Conservation (phyloP, 1,140 invertebrate species). For the Daktulosphaira vitifoliae region DNA sequence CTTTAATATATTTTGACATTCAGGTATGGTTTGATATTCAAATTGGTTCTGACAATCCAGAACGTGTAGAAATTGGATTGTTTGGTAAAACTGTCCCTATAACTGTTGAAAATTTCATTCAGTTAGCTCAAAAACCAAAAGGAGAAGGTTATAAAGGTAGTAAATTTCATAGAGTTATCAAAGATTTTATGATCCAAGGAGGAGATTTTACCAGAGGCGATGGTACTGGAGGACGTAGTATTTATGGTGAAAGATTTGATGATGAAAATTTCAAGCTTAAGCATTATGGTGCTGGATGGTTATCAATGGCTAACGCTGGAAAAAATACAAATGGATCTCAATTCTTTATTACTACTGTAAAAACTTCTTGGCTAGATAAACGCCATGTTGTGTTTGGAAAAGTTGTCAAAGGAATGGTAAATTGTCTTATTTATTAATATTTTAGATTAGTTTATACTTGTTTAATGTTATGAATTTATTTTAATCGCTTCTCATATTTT, state of each 20-base stretch:
- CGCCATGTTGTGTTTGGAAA: constrained; percentile 97
- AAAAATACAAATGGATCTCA: constrained; percentile 97
- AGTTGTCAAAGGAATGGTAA: constrained; percentile 80
- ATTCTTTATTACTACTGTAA: constrained; percentile 90
- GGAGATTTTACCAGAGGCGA: constrained; percentile 88
- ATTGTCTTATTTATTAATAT: constrained; percentile 37
- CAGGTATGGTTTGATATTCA: constrained; percentile 92
- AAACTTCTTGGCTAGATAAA: constrained; percentile 91
- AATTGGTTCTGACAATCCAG: constrained; percentile 68
- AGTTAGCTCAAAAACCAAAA: constrained; percentile 65
- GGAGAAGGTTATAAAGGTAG: constrained; percentile 81
- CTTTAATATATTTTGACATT: no score
- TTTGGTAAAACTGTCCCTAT: constrained; percentile 93
- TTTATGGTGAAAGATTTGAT: constrained; percentile 85
- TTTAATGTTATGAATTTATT: background rate
- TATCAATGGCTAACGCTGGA: constrained; percentile 93
- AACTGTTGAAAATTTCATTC: constrained; percentile 84
- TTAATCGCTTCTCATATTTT: background rate
- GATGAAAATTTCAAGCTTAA: constrained; percentile 98
- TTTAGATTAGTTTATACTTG: background rate
- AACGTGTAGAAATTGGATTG: constrained; percentile 83
- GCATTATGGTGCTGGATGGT: constrained; percentile 92
- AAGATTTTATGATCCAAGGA: constrained; percentile 93
- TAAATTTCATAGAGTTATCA: constrained; percentile 87
- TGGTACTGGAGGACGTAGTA: constrained; percentile 84